Percentiles rank a stretch among this genome's conserved stretches.
Evolutionary conservation across 2,113 vertebrate genomes (phyloP).

Genomic region (Montifringilla adamsi): DNA sequence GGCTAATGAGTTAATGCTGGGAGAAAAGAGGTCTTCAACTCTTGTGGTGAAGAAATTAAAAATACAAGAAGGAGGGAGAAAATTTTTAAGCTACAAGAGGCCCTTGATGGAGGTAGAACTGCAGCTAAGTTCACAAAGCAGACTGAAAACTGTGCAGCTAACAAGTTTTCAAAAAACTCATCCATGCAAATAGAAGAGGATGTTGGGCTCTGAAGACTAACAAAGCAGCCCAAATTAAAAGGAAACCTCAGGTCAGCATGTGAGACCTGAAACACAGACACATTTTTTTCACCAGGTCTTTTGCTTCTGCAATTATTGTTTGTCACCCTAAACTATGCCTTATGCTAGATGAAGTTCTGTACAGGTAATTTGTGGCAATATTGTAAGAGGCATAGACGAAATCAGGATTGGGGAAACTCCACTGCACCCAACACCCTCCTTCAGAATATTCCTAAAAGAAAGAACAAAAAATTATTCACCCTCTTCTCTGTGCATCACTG

Average conservation of each 20-base stretch:
- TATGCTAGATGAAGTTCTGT: background rate
- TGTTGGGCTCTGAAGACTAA: background rate
- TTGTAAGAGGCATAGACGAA: background rate
- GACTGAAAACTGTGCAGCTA: background rate
- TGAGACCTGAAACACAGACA: background rate
- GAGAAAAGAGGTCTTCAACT: background rate
- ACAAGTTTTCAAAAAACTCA: background rate
- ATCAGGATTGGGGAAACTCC: background rate
- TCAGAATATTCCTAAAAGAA: background rate
- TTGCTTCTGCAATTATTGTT: background rate
- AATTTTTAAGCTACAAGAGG: background rate
- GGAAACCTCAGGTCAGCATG: background rate
- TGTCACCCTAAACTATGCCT: background rate
- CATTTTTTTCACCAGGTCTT: background rate
- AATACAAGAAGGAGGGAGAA: background rate
- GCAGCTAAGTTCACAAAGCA: background rate
- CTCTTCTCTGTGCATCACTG: background rate
- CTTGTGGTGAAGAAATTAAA: background rate
- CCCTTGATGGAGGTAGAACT: background rate
- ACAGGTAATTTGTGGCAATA: background rate
- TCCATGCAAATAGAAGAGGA: background rate
- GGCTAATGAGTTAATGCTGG: background rate
- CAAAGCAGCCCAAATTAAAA: background rate
- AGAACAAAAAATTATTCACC: background rate
- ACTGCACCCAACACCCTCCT: fast-evolving